A percentile compares a stretch with the other conserved stretches of the same genome.
phyloP scores from a whole-genome alignment of 2,888 invertebrate genomes.

The Muschampia plurimacula region DNA sequence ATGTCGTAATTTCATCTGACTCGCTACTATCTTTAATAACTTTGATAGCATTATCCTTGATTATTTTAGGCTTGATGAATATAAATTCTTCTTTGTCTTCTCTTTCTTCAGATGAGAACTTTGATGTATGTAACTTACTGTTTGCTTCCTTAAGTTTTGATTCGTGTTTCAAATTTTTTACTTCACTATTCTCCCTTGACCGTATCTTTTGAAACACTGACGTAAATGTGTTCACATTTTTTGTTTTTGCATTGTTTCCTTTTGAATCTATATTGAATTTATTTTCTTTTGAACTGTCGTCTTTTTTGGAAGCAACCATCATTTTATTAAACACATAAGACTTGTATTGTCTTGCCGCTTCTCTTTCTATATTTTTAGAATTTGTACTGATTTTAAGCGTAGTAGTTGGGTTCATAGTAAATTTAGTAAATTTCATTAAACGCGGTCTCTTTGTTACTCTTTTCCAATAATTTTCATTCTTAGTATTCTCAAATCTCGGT shows the following conservation, averaged over 20 bases:
- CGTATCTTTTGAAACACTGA: background rate
- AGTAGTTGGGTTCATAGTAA: conserved; percentile 28
- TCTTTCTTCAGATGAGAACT: conserved; percentile 27
- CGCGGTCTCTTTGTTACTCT: conserved; percentile 36
- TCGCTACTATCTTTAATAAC: conserved; percentile 11
- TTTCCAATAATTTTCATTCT: conserved; percentile 17
- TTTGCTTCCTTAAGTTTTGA: conserved; percentile 1
- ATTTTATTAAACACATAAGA: conserved; percentile 17
- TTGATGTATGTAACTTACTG: background rate
- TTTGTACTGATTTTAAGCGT: background rate
- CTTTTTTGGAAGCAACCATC: conserved; percentile 5
- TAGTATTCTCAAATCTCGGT: background rate
- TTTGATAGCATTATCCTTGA: conserved; percentile 2
- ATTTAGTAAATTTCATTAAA: conserved; percentile 41
- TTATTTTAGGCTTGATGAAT: conserved; percentile 46
- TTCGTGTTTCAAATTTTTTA: background rate
- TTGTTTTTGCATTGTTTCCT: background rate
- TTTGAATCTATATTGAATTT: background rate
- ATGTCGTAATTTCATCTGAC: conserved; percentile 17
- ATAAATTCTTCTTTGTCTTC: conserved; percentile 50
- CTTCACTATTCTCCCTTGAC: background rate
- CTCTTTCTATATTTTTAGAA: background rate
- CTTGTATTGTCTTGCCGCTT: background rate
- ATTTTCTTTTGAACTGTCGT: conserved; percentile 29
- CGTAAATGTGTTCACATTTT: background rate